These are phyloP conservation scores for Rhipidura dahli DNA, from an alignment of 2,113 vertebrate genomes.

Conservation along the genomic window DNA sequence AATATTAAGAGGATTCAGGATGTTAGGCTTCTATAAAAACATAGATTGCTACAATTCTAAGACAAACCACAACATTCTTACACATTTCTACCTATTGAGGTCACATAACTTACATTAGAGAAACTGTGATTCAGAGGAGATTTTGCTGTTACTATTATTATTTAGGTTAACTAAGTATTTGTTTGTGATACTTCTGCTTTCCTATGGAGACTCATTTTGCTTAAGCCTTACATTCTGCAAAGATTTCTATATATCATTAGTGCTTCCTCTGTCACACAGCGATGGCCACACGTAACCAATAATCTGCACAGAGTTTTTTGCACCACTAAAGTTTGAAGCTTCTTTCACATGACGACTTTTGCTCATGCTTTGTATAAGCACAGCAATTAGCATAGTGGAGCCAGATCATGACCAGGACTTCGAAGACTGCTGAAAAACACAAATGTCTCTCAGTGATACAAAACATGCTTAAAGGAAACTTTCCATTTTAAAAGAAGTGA, in stretches of 20 bases:
- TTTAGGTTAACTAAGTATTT: not conserved
- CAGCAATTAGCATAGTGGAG: not conserved
- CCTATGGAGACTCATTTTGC: not conserved
- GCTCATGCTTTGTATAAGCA: not conserved
- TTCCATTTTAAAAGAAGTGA: not conserved
- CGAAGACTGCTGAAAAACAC: not conserved
- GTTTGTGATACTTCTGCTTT: not conserved
- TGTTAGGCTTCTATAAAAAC: not conserved
- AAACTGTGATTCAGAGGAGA: not conserved
- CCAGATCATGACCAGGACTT: not conserved
- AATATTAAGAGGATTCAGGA: not conserved
- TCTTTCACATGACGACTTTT: not conserved
- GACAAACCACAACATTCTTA: not conserved
- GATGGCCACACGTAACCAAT: not conserved
- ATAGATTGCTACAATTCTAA: not conserved
- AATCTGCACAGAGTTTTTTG: not conserved
- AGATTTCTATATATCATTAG: not conserved
- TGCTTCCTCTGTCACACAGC: not conserved
- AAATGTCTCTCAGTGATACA: not conserved
- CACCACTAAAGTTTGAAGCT: not conserved
- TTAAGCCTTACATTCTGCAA: not conserved
- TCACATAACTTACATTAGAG: not conserved
- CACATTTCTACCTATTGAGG: not conserved
- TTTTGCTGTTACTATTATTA: not conserved
- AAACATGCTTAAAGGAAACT: not conserved